Conservation (phyloP, 1,140 invertebrate species). For the Hesperophylax magnus region DNA sequence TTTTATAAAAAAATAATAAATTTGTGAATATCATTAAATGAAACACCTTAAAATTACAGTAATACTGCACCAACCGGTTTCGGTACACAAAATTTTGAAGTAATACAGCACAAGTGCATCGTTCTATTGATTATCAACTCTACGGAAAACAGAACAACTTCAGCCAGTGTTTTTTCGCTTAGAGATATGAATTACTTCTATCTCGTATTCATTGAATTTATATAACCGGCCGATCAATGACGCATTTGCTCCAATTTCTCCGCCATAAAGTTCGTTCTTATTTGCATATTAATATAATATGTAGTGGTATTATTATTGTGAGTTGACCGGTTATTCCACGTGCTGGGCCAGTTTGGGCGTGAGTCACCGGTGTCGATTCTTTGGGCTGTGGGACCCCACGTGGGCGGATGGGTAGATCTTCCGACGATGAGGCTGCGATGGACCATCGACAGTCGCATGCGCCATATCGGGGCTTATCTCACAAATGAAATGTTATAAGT, state of each 20-base stretch:
- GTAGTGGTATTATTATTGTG: neutral
- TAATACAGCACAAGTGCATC: too few species aligned
- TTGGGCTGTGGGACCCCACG: neutral
- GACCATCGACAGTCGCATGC: neutral
- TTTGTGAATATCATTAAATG: too few species aligned
- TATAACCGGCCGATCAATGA: neutral
- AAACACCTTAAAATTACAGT: too few species aligned
- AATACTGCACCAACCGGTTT: too few species aligned
- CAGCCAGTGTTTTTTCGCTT: too few species aligned
- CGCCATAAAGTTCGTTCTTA: neutral
- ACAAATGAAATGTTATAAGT: too few species aligned
- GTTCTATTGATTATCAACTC: too few species aligned
- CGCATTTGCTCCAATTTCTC: constrained; percentile 3
- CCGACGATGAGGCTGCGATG: neutral
- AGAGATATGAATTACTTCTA: too few species aligned
- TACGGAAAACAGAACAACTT: too few species aligned
- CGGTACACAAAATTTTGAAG: too few species aligned
- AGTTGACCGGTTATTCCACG: neutral
- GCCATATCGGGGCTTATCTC: neutral
- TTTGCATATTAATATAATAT: too few species aligned
- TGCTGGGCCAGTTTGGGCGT: neutral
- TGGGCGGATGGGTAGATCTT: constrained; percentile 17
- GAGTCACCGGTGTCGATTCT: neutral
- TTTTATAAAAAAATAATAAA: too few species aligned
- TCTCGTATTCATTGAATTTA: neutral